Conservation (phyloP, 2,888 invertebrate genomes). For the Ornithoptera alexandrae region DNA sequence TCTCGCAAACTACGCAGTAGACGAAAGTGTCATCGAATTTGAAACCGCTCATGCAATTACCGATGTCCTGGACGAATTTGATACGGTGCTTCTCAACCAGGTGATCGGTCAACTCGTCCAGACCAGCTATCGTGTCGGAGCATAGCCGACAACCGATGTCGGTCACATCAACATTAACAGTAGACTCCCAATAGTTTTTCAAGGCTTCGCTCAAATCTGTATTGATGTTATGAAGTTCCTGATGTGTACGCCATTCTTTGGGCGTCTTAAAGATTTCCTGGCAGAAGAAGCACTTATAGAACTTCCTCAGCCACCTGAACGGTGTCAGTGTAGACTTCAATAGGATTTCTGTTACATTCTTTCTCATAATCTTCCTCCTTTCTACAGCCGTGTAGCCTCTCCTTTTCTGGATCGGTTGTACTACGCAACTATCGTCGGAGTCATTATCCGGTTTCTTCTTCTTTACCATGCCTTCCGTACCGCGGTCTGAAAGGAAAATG, state of each 20-base stretch:
- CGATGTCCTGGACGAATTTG: conserved; percentile 37
- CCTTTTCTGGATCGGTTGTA: conserved; percentile 22
- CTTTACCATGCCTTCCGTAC: conserved; percentile 20
- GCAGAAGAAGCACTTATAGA: conserved; percentile 51
- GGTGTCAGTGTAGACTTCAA: conserved; percentile 46
- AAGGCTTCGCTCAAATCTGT: conserved; percentile 39
- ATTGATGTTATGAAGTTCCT: conserved; percentile 35
- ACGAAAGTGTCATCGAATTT: conserved; percentile 42
- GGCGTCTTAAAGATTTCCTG: conserved; percentile 42
- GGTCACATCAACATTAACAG: conserved; percentile 45
- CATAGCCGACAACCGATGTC: conserved; percentile 44
- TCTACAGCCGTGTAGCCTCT: conserved; percentile 30
- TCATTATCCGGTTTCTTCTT: conserved; percentile 11
- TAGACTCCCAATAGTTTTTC: conserved; percentile 41
- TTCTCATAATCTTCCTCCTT: conserved; percentile 39
- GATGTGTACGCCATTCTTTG: conserved; percentile 44
- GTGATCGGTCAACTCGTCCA: conserved; percentile 43
- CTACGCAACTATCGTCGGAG: conserved; percentile 25
- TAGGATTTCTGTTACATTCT: conserved; percentile 44
- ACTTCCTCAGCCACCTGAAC: conserved; percentile 46
- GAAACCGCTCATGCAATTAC: conserved; percentile 40
- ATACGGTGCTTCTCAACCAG: conserved; percentile 40
- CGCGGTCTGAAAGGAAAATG: conserved; percentile 38
- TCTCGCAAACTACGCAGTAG: conserved; percentile 42
- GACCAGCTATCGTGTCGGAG: conserved; percentile 33